Percentiles rank a stretch among this genome's conserved stretches.
Evolutionary conservation across 2,888 invertebrate genomes (phyloP).

Genomic region (Seira musarum): DNA sequence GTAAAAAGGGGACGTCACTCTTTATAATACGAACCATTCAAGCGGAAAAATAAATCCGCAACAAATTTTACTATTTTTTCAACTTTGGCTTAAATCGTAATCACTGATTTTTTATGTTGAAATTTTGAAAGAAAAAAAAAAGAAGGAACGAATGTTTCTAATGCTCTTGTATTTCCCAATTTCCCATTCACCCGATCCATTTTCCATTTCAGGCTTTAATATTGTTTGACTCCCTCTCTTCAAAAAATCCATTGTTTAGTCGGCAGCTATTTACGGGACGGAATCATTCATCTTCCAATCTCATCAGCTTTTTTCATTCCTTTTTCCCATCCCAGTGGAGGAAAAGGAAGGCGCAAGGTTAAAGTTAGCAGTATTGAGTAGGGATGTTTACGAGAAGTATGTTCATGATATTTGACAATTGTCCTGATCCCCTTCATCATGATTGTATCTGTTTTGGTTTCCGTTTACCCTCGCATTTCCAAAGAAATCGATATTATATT

Average conservation of each 20-base stretch:
- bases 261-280: slow-evolving; percentile 54
- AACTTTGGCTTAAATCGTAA: background rate
- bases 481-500: slow-evolving; percentile 6
- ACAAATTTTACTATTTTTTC: slow-evolving; percentile 37
- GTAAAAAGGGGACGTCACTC: background rate
- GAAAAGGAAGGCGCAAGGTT: slow-evolving; percentile 28
- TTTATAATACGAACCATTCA: slow-evolving; percentile 20
- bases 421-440: background rate
- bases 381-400: background rate
- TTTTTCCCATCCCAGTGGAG: slow-evolving; percentile 25
- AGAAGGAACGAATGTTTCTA: background rate
- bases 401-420: background rate
- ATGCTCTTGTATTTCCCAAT: background rate
- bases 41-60: slow-evolving; percentile 57
- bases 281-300: slow-evolving; percentile 67
- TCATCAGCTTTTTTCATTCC: slow-evolving; percentile 55
- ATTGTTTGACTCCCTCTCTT: slow-evolving; percentile 38
- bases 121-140: background rate
- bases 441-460: background rate
- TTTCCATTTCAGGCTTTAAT: background rate
- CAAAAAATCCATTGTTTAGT: slow-evolving; percentile 42
- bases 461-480: background rate
- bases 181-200: background rate
- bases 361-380: background rate
- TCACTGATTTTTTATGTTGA: background rate